These are phyloP conservation scores for Tineola bisselliella DNA, from an alignment of 2,888 invertebrate genomes.

Conservation along the genomic window DNA sequence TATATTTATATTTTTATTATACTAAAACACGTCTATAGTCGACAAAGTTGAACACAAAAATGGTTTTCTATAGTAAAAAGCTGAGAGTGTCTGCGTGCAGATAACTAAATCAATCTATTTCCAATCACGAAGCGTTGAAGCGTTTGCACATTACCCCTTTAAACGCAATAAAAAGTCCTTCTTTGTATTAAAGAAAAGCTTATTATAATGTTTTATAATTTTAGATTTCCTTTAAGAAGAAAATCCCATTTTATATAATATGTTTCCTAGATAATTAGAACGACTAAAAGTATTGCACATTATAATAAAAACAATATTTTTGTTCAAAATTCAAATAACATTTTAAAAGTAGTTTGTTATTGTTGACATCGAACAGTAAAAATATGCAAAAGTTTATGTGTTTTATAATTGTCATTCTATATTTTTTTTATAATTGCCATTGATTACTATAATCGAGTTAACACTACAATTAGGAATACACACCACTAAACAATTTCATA, in stretches of 20 bases:
- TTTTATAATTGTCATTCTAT: too few species aligned
- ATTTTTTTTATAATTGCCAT: too few species aligned
- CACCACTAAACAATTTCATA: background rate
- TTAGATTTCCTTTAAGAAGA: background rate
- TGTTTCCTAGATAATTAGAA: too few species aligned
- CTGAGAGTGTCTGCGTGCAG: conserved; percentile 22
- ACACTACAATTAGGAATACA: background rate
- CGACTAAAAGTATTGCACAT: too few species aligned
- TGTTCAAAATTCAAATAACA: too few species aligned
- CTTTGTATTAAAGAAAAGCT: background rate
- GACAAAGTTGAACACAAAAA: background rate
- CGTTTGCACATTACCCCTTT: conserved; percentile 26
- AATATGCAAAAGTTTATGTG: too few species aligned
- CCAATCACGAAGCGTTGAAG: conserved; percentile 38
- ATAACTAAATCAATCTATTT: conserved; percentile 33
- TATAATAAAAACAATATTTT: too few species aligned
- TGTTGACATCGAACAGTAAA: too few species aligned
- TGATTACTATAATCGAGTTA: too few species aligned
- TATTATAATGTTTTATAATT: background rate
- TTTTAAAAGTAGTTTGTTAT: too few species aligned
- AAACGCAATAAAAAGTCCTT: conserved; percentile 7
- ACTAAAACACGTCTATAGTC: conserved; percentile 12
- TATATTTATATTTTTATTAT: conserved; percentile 4
- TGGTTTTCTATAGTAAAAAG: conserved; percentile 2
- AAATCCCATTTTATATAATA: too few species aligned